phyloP scores from a whole-genome alignment of 2,797 vertebrate genomes.

The Champsocephalus esox region DNA sequence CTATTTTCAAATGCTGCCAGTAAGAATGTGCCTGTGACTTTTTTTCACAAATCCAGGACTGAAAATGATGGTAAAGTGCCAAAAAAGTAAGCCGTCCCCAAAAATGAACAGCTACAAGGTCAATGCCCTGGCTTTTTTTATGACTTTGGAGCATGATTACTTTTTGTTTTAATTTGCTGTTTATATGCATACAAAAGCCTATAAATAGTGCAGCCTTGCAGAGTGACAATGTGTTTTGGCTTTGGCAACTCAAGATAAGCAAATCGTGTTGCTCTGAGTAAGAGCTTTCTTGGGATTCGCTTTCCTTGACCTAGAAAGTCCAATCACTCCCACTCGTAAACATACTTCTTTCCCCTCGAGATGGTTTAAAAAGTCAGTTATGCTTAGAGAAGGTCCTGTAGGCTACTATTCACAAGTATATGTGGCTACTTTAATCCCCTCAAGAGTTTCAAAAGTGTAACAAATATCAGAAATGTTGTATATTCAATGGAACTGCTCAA shows the following conservation, averaged over 20 bases:
- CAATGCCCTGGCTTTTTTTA: constrained; percentile 61
- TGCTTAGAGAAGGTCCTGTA: constrained; percentile 27
- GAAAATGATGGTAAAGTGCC: constrained; percentile 7
- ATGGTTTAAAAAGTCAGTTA: constrained; percentile 57
- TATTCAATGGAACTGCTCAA: neutral
- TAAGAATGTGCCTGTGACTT: neutral
- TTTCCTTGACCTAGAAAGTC: constrained; percentile 79
- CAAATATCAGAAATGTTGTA: constrained; percentile 11
- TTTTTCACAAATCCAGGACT: constrained; percentile 25
- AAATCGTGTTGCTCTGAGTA: constrained; percentile 73
- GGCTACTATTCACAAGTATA: constrained; percentile 40
- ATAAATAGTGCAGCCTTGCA: constrained; percentile 72
- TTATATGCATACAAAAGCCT: constrained; percentile 67
- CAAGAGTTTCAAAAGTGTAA: constrained; percentile 14
- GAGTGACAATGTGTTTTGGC: constrained; percentile 78
- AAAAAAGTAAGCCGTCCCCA: constrained; percentile 11
- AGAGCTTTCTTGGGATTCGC: constrained; percentile 73
- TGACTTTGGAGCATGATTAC: constrained; percentile 65
- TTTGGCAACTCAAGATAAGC: constrained; percentile 78
- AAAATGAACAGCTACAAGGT: constrained; percentile 60
- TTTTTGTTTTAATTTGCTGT: constrained; percentile 72
- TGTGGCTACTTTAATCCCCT: constrained; percentile 13
- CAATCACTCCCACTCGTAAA: constrained; percentile 60
- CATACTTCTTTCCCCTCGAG: constrained; percentile 50
- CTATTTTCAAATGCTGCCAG: constrained; percentile 23